A percentile compares a stretch with the other conserved stretches of the same genome.
Conservation (phyloP, 2,888 invertebrate genomes). For the Notocelia uddmanniana region DNA sequence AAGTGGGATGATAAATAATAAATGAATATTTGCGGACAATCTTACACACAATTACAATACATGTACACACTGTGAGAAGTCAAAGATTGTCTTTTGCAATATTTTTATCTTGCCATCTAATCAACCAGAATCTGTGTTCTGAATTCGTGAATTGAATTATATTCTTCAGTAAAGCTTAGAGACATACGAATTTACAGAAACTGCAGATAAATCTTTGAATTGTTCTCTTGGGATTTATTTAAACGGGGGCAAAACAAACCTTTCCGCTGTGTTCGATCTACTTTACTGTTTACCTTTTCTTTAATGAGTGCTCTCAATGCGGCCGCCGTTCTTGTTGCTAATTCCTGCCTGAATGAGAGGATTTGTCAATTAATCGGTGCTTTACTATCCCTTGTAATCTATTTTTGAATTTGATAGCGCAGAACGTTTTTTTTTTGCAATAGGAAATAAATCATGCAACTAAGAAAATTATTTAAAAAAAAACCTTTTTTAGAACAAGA, state of each 20-base stretch:
- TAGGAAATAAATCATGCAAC: too few species aligned
- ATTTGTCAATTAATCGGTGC: neutral
- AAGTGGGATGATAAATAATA: neutral
- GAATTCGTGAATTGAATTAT: neutral
- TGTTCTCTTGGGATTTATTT: conserved; percentile 2
- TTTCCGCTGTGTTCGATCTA: neutral
- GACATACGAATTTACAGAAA: neutral
- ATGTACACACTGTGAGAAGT: too few species aligned
- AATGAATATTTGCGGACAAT: too few species aligned
- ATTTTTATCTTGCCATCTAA: too few species aligned
- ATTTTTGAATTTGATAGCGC: too few species aligned
- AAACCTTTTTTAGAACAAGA: too few species aligned
- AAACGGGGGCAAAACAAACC: neutral
- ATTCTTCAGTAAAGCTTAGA: neutral
- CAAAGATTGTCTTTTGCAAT: too few species aligned
- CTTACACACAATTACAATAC: too few species aligned
- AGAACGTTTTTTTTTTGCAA: too few species aligned
- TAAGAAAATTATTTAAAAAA: too few species aligned
- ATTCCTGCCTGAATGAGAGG: neutral
- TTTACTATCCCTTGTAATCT: neutral
- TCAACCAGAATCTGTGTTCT: neutral
- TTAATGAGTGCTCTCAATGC: neutral
- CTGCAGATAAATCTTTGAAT: neutral
- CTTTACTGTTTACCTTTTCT: neutral
- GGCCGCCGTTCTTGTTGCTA: neutral